A percentile compares a stretch with the other conserved stretches of the same genome.
phyloP scores from a whole-genome alignment of 2,113 vertebrate species.

The Edolisoma coerulescens region DNA sequence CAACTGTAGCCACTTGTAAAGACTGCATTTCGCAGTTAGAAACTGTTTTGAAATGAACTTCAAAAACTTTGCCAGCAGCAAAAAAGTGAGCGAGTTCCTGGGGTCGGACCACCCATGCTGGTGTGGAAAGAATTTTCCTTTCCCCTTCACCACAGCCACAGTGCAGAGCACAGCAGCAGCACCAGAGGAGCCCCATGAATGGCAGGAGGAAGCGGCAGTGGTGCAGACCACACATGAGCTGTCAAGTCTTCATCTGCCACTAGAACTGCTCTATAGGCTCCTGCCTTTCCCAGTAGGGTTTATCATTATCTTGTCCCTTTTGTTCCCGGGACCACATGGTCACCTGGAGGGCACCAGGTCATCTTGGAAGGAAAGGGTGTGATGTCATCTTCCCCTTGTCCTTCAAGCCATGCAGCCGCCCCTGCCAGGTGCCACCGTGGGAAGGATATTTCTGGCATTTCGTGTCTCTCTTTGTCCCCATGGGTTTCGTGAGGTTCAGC shows the following conservation, averaged over 20 bases:
- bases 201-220: neutral
- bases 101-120: neutral
- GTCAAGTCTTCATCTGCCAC: neutral
- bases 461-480: neutral
- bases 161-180: neutral
- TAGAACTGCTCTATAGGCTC: neutral
- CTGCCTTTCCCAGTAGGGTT: neutral
- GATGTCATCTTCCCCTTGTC: neutral
- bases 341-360: neutral
- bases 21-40: neutral
- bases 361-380: neutral
- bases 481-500: neutral
- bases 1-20: neutral
- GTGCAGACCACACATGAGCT: rapidly evolving
- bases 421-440: neutral
- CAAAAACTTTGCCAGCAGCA: neutral
- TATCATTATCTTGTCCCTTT: neutral
- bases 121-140: neutral
- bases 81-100: neutral
- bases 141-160: neutral
- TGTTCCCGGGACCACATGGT: neutral
- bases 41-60: neutral
- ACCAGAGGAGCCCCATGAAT: neutral
- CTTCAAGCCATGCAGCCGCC: neutral
- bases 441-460: neutral